Conservation (phyloP, 2,888 invertebrate genomes). For the Clistopyga incitator region DNA sequence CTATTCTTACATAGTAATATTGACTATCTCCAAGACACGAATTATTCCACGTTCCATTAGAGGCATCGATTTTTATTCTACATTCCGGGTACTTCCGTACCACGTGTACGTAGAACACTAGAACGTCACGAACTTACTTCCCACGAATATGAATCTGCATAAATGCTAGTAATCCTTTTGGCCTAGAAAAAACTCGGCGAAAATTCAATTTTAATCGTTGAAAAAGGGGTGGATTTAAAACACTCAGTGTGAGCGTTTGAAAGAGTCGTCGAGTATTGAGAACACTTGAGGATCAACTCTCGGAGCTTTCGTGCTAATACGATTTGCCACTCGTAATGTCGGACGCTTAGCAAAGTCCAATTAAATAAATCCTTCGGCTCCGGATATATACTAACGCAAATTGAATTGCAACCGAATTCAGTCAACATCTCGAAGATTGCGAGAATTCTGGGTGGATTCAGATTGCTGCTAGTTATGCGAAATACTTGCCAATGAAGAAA, state of each 20-base stretch:
- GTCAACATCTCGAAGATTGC: conserved; percentile 4
- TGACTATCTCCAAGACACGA: too few species aligned
- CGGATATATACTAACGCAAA: conserved; percentile 26
- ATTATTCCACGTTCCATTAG: background rate
- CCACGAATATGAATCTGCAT: background rate
- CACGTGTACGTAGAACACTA: too few species aligned
- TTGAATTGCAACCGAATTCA: conserved; percentile 50
- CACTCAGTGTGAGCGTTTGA: background rate
- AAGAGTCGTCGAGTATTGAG: conserved; percentile 26
- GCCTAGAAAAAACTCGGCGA: background rate
- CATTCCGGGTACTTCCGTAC: background rate
- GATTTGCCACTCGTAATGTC: conserved; percentile 47
- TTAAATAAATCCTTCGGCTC: conserved; percentile 46
- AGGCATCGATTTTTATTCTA: background rate
- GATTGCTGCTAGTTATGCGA: conserved; percentile 50
- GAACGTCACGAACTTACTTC: background rate
- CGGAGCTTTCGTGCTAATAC: conserved; percentile 45
- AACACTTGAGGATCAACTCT: conserved; percentile 27
- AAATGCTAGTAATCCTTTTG: background rate
- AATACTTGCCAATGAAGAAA: conserved; percentile 54
- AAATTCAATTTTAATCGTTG: background rate
- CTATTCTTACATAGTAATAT: too few species aligned
- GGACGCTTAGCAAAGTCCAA: conserved; percentile 52
- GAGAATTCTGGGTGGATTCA: conserved; percentile 44
- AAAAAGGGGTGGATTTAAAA: background rate